Evolutionary conservation across 1,140 invertebrate genomes (phyloP).

Genomic region (Oreohelix idahoensis): DNA sequence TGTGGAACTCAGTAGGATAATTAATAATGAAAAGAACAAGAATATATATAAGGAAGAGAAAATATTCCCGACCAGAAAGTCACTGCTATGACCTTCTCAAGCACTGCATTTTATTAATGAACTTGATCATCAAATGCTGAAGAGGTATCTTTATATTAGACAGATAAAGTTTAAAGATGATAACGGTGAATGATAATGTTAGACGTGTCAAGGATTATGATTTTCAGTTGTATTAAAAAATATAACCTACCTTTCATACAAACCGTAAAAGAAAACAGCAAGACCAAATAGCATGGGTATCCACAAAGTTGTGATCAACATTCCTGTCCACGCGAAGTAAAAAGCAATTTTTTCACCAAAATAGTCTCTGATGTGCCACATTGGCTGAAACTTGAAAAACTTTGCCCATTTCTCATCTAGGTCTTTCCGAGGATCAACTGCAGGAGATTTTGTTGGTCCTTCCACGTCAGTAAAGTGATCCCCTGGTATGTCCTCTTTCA

Average conservation of each 20-base stretch:
- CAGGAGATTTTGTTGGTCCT: not conserved
- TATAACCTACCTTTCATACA: constrained; percentile 61
- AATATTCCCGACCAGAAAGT: no score
- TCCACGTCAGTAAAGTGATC: constrained; percentile 36
- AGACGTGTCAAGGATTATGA: no score
- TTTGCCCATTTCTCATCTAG: constrained; percentile 67
- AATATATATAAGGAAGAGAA: no score
- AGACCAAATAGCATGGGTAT: constrained; percentile 73
- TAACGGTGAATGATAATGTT: no score
- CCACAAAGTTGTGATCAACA: constrained; percentile 68
- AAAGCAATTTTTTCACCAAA: constrained; percentile 75
- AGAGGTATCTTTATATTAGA: no score
- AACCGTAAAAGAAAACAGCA: constrained; percentile 71
- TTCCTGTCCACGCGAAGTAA: constrained; percentile 74
- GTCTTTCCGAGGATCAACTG: constrained; percentile 54
- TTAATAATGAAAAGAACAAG: no score
- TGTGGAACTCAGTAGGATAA: no score
- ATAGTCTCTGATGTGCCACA: constrained; percentile 73
- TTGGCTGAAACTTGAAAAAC: constrained; percentile 69
- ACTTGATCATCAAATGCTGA: no score
- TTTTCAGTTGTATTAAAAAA: no score
- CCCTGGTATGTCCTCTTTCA: constrained; percentile 36
- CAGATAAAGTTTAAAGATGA: no score
- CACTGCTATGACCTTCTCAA: no score
- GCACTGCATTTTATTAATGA: no score